These are phyloP conservation scores for Melikaiella ostensackeni DNA, from an alignment of 2,888 invertebrate species.

Conservation along the genomic window DNA sequence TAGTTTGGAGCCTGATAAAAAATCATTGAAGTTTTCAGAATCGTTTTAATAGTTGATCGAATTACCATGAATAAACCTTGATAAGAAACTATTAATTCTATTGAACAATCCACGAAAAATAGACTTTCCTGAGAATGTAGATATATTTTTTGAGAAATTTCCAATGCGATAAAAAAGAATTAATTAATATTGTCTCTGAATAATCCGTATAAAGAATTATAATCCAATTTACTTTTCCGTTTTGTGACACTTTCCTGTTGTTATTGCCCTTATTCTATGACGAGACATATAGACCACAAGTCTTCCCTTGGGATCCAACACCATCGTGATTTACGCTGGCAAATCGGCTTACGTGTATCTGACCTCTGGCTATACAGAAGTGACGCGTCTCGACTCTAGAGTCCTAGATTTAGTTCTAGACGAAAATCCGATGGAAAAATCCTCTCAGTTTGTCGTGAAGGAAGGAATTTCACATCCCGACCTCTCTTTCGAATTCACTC, in stretches of 20 bases:
- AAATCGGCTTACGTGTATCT: constrained; percentile 51
- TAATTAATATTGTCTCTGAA: background rate
- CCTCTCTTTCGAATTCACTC: constrained; percentile 13
- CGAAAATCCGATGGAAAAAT: constrained; percentile 12
- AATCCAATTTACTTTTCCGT: background rate
- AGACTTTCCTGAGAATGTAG: background rate
- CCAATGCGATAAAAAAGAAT: no score
- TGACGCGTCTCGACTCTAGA: constrained; percentile 13
- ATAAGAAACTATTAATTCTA: no score
- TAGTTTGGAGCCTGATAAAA: no score
- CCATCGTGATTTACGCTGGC: constrained; percentile 48
- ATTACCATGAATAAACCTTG: no score
- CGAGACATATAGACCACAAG: background rate
- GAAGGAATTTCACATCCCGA: background rate
- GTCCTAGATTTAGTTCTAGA: constrained; percentile 20
- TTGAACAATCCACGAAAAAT: background rate
- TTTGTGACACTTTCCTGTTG: background rate
- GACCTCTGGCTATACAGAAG: constrained; percentile 20
- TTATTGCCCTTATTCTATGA: background rate
- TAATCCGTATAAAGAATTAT: background rate
- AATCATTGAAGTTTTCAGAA: no score
- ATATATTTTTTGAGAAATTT: background rate
- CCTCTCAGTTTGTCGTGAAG: constrained; percentile 4
- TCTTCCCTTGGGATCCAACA: constrained; percentile 39
- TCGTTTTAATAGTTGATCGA: no score